These are phyloP conservation scores for Hydrotaea diabolus DNA, from an alignment of 2,888 invertebrate species.

Conservation along the genomic window DNA sequence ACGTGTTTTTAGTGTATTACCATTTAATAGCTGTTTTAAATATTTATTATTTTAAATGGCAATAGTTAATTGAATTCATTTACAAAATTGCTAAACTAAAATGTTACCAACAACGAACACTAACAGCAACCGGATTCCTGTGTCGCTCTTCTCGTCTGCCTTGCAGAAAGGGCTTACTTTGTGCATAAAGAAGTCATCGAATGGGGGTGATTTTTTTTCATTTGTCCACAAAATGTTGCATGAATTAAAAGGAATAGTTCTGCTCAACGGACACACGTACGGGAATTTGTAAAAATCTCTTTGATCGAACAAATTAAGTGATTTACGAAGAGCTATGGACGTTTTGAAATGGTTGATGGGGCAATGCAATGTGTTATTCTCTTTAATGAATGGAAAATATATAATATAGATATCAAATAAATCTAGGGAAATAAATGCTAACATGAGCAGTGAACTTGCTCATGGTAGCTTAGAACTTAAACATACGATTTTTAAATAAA, in stretches of 20 bases:
- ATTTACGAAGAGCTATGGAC: too few relatives aligned
- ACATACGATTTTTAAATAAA: too few relatives aligned
- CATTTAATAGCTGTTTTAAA: constrained; percentile 64
- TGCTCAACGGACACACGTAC: neutral
- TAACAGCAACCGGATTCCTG: neutral
- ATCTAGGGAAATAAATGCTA: too few relatives aligned
- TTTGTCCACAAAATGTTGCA: neutral
- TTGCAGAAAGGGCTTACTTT: neutral
- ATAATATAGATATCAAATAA: too few relatives aligned
- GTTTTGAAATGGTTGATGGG: too few relatives aligned
- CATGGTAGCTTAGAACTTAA: too few relatives aligned
- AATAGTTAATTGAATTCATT: constrained; percentile 66
- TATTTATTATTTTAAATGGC: constrained; percentile 67
- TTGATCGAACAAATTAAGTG: too few relatives aligned
- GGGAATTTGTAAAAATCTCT: too few relatives aligned
- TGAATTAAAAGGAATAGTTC: neutral
- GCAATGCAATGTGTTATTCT: too few relatives aligned
- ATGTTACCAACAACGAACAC: neutral
- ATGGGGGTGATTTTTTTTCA: neutral
- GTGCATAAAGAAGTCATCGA: neutral
- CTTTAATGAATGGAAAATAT: too few relatives aligned
- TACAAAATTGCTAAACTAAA: constrained; percentile 57
- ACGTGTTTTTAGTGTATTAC: constrained; percentile 31
- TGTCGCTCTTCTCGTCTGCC: too few relatives aligned
- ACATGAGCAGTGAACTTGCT: too few relatives aligned